phyloP scores from a whole-genome alignment of 2,113 vertebrate species.

The Andinoacara biseriatus region DNA sequence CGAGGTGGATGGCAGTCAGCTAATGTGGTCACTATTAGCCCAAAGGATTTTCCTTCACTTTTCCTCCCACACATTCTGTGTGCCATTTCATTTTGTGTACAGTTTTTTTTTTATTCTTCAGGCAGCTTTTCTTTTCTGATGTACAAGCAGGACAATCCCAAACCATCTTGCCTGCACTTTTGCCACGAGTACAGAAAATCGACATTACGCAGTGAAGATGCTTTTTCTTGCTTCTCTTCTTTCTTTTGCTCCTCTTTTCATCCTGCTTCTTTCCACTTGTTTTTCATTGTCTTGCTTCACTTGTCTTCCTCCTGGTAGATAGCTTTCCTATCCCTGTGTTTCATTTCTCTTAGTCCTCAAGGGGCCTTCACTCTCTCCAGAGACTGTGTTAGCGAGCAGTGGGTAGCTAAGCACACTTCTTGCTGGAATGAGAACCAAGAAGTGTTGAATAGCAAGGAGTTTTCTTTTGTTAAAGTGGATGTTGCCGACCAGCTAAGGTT shows the following conservation, averaged over 20 bases:
- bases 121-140: not conserved
- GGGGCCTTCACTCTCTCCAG: not conserved
- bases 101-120: not conserved
- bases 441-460: not conserved
- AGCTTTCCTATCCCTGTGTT: slow-evolving; percentile 10
- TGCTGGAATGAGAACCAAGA: not conserved
- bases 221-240: not conserved
- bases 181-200: slow-evolving; percentile 32
- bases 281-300: slow-evolving; percentile 25
- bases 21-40: slow-evolving; percentile 69
- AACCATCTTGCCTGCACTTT: slow-evolving; percentile 31
- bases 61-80: slow-evolving; percentile 5
- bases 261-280: not conserved
- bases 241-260: not conserved
- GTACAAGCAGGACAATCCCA: not conserved
- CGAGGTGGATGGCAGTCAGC: slow-evolving; percentile 35
- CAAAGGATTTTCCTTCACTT: slow-evolving; percentile 36
- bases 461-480: not conserved
- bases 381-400: not conserved
- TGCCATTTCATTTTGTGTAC: not conserved
- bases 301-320: slow-evolving; percentile 9
- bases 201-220: slow-evolving; percentile 21
- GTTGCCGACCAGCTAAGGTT: not conserved
- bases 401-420: slow-evolving; percentile 10
- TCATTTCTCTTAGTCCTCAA: slow-evolving; percentile 20